A percentile compares a stretch with the other conserved stretches of the same genome.
Conservation (phyloP, 2,113 vertebrate genomes). For the Heterotilapia buettikoferi region DNA sequence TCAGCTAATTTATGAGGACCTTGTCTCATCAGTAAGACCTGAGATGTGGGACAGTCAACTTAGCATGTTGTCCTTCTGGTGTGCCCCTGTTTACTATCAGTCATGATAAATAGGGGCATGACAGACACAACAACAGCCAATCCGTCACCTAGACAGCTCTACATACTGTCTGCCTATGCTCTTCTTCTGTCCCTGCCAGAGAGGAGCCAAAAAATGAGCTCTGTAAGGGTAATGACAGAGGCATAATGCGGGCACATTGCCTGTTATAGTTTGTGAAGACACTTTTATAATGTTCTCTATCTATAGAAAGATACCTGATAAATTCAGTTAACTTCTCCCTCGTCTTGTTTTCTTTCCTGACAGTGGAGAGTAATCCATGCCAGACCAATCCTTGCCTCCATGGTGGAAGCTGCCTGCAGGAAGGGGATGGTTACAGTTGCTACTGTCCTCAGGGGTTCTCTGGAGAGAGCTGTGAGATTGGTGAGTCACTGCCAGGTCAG, state of each 20-base stretch:
- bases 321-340: neutral
- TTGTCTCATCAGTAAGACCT: constrained; percentile 32
- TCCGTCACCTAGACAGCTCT: constrained; percentile 32
- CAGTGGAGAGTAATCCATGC: constrained; percentile 80
- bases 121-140: constrained; percentile 37
- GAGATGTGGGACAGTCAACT: neutral
- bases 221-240: neutral
- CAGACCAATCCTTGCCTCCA: constrained; percentile 90
- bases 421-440: constrained; percentile 83
- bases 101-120: constrained; percentile 45
- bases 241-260: neutral
- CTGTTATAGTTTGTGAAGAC: neutral
- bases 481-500: constrained; percentile 70
- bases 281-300: neutral
- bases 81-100: constrained; percentile 15
- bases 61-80: constrained; percentile 40
- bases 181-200: neutral
- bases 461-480: constrained; percentile 95
- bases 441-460: constrained; percentile 85
- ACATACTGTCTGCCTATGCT: neutral
- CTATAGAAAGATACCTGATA: neutral
- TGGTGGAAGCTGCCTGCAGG: constrained; percentile 83
- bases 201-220: neutral
- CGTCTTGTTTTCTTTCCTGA: neutral
- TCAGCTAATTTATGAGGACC: constrained; percentile 53